Evolutionary conservation across 2,888 invertebrate genomes (phyloP), one percentile per base, ranked within the genome.

Genomic region (Globia sparganii): DNA sequence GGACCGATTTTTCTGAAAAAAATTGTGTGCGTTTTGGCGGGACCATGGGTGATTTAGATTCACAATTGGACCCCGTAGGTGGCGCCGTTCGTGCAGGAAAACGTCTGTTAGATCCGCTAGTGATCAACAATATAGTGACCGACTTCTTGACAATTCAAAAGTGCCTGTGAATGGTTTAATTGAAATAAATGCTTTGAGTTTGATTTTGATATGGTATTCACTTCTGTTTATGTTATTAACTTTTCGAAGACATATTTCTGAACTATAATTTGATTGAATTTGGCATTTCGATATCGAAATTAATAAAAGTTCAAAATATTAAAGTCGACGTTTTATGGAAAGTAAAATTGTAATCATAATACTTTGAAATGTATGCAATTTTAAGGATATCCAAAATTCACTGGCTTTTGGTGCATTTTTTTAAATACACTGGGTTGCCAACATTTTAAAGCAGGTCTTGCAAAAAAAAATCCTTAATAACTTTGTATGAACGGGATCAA

Each of bases 401-500:
- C 11, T 25, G 13, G 61, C 8, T 31, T 73, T 61, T 61, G 4
- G 25, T 6, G 2, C n/a, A 9, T 58, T 72, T 56, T 4, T 31
- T 18, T 11, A 37, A 31, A 28, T 31, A 31, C 11, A 11, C 6
- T 40, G 37, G 1, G 0, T 31, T 40, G 5, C 25, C 25, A 34
- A 49, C 2, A 31, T 40, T 31, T 31, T 31, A 56, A 6, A 31
- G n/a, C 13, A 28, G 15, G 4, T n/a, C 15, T 67, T 3, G 53
- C 4, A n/a, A 53, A 49, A 49, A 46, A 46, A 40, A 46, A 18
- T 11, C 53, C 53, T 72, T n/a, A n/a, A 73, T 43, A 75, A 49
- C 6, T 65, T 78, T 25, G 1, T 43, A 66, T 46, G 46, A 83
- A 80, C 58, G 64, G 78, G 76, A 73, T 77, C 72, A 71, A 75